Percentiles rank a stretch among this genome's conserved stretches.
Conservation (phyloP, 2,113 vertebrate species). For the Podarcis cretensis region DNA sequence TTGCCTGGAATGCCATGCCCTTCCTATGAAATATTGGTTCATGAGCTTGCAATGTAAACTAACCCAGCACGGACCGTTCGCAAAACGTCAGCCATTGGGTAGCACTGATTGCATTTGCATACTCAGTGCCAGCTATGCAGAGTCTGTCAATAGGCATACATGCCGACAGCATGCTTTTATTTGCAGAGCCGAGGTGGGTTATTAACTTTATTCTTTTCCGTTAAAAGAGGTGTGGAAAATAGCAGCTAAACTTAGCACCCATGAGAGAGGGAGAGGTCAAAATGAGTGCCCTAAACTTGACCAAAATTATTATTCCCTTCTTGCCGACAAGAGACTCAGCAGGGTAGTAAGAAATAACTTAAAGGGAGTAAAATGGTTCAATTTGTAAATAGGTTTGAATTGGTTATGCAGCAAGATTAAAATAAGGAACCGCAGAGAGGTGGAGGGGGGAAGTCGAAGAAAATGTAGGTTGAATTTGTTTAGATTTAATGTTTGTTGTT, state of each 20-base stretch:
- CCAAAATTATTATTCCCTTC: background rate
- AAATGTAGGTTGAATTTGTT: too few relatives aligned
- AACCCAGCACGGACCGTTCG: slow-evolving; percentile 71
- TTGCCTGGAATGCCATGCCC: slow-evolving; percentile 37
- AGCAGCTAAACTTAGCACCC: background rate
- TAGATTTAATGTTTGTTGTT: too few relatives aligned
- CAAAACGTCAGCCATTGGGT: slow-evolving; percentile 71
- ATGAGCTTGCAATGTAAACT: slow-evolving; percentile 72
- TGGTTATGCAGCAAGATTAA: too few relatives aligned
- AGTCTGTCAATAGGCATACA: slow-evolving; percentile 40
- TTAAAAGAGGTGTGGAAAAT: slow-evolving; percentile 12
- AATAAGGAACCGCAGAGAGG: too few relatives aligned
- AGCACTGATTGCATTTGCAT: slow-evolving; percentile 51
- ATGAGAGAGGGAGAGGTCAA: background rate
- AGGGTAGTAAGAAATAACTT: too few relatives aligned
- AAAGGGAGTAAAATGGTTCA: too few relatives aligned
- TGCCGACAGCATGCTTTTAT: background rate
- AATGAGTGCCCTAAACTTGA: background rate
- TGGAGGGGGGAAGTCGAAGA: too few relatives aligned
- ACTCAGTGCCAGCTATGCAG: slow-evolving; percentile 61
- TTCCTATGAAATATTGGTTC: slow-evolving; percentile 71
- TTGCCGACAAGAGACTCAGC: too few relatives aligned
- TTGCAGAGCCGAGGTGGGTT: slow-evolving; percentile 21
- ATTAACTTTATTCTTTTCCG: slow-evolving; percentile 6
- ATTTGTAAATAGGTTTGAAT: too few relatives aligned